A percentile compares a stretch with the other conserved stretches of the same genome.
These are phyloP conservation scores for Trichechus manatus DNA, from an alignment of 2,113 vertebrate genomes.

Conservation along the genomic window DNA sequence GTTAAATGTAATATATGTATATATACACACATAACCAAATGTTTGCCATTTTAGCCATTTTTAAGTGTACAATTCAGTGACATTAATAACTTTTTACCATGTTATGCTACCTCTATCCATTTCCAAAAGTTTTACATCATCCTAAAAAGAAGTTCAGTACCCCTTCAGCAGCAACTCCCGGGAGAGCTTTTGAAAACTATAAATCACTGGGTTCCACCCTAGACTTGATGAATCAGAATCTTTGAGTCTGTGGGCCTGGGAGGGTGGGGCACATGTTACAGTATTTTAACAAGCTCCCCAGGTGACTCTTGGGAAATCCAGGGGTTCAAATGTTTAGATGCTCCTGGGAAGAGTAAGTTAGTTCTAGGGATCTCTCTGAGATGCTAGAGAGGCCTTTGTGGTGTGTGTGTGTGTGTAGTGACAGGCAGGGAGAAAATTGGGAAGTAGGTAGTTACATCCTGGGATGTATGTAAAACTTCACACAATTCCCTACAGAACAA, in stretches of 20 bases:
- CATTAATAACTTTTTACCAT: background rate
- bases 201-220: background rate
- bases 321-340: background rate
- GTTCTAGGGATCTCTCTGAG: background rate
- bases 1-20: background rate
- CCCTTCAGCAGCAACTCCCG: background rate
- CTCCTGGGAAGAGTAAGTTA: background rate
- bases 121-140: background rate
- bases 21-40: background rate
- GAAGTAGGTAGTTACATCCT: background rate
- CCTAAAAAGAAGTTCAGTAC: background rate
- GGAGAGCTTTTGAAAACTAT: constrained; percentile 34
- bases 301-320: background rate
- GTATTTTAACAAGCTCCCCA: constrained; percentile 9
- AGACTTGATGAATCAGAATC: background rate
- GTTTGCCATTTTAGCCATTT: background rate
- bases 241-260: background rate
- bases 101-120: background rate
- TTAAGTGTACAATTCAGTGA: background rate
- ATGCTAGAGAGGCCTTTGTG: background rate
- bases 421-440: background rate
- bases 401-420: background rate
- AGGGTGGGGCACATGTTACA: background rate
- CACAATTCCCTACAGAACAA: background rate
- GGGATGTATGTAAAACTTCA: background rate